Percentiles rank a stretch among this genome's conserved stretches.
Evolutionary conservation across 2,888 invertebrate genomes (phyloP).

Genomic region (Melolontha melolontha): DNA sequence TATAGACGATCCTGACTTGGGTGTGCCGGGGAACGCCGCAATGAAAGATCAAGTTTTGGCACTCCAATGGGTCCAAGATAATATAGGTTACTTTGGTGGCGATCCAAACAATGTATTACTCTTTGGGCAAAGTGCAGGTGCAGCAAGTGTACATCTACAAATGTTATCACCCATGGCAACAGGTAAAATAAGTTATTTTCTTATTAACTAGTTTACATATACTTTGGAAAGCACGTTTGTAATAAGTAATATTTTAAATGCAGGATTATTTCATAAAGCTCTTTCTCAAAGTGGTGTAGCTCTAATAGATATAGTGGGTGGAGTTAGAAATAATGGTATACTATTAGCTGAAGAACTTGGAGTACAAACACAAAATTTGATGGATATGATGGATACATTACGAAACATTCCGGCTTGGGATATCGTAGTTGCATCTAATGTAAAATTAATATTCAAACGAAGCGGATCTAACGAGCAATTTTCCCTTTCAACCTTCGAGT

Average conservation of each 20-base stretch:
- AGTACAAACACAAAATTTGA: conserved; percentile 23
- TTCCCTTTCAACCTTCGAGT: too few species aligned
- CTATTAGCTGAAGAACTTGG: conserved; percentile 40
- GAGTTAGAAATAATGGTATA: conserved; percentile 41
- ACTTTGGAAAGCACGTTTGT: not conserved
- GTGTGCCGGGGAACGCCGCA: conserved; percentile 62
- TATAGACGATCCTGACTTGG: conserved; percentile 55
- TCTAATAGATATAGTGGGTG: conserved; percentile 55
- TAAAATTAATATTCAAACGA: too few species aligned
- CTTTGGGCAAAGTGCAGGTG: conserved; percentile 63
- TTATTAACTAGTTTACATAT: not conserved
- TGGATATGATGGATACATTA: conserved; percentile 38
- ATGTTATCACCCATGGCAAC: conserved; percentile 60
- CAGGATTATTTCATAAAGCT: conserved; percentile 77
- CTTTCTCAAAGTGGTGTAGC: conserved; percentile 82
- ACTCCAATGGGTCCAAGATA: conserved; percentile 59
- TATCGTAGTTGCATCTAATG: not conserved
- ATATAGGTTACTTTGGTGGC: conserved; percentile 61
- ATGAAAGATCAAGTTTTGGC: conserved; percentile 62
- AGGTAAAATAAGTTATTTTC: conserved; percentile 52
- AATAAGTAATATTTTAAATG: conserved; percentile 10
- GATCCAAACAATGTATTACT: conserved; percentile 59
- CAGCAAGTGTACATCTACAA: conserved; percentile 61
- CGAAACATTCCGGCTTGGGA: conserved; percentile 35
- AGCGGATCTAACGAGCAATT: too few species aligned